Evolutionary conservation across 2,797 vertebrate species (phyloP), one percentile per base, ranked within the genome.

Genomic region (Pteropus rufus): DNA sequence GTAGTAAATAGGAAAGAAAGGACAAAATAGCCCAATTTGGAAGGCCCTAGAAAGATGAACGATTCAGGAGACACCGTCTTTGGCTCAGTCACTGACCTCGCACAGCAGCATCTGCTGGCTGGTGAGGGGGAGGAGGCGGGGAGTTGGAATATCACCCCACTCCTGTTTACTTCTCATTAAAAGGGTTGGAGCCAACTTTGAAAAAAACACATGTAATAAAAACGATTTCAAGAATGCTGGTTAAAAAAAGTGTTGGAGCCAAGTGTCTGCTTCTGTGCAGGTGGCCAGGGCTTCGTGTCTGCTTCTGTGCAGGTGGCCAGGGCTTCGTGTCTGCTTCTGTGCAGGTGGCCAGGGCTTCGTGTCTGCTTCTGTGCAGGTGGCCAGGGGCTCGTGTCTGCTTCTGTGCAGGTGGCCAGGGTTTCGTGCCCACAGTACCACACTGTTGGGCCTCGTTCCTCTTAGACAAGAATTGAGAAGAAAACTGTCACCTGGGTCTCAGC

Each of bases 341-440:
- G 44, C 44, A 46, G 44, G 11, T 49, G 82, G 23, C 44, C 75
- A n/a, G 77, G 39, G 54, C 34, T 24, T 91, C 2, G 24, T 60
- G 58, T 41, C 64, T 79, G 82, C 65, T 56, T 64, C 64, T 26
- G 10, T 26, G 58, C 58, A 29, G 24, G 56, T 46, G 44, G 44
- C 44, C 44, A 46, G 44, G 44, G 44, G 2, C 2, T 12, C 44
- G 56, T 26, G 24, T 41, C 64, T 79, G 82, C 65, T 56, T 65
- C 64, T 12, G 4, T 29, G 58, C 58, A 29, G 24, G 58, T 46
- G 12, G 46, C 46, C 46, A 46, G 12, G 46, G 46, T 2, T 41
- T 91, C 1, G 0, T 18, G 49, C 56, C 70, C 56, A 10, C 41
- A 24, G 67, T 2, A 0, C 65, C 60, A 2, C 1, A 0, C 2